Conservation (phyloP, 2,797 vertebrate species). For the Chrosomus eos region DNA sequence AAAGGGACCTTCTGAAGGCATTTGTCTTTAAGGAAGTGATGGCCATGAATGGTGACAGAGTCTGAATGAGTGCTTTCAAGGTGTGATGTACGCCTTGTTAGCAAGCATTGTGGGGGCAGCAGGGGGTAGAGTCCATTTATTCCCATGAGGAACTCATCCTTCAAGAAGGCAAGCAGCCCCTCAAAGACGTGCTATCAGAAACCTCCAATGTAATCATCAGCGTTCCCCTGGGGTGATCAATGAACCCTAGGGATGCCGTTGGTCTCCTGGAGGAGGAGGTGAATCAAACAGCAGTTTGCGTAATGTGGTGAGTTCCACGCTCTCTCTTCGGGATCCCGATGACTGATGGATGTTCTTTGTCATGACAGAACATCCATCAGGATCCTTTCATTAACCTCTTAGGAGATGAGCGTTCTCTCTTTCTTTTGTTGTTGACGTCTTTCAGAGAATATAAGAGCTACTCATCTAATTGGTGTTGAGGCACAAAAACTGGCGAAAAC, state of each 20-base stretch:
- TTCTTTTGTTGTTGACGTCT: conserved; percentile 51
- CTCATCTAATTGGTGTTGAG: conserved; percentile 63
- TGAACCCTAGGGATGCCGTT: conserved; percentile 58
- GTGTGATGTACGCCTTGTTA: conserved; percentile 82
- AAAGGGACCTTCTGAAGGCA: conserved; percentile 86
- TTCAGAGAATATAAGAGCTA: conserved; percentile 64
- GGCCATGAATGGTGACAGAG: conserved; percentile 85
- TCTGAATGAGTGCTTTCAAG: conserved; percentile 82
- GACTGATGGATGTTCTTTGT: conserved; percentile 74
- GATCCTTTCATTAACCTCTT: conserved; percentile 62
- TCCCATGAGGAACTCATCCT: conserved; percentile 57
- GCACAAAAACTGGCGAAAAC: conserved; percentile 54
- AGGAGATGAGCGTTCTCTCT: conserved; percentile 53
- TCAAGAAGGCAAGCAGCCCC: conserved; percentile 49
- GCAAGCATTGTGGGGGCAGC: conserved; percentile 77
- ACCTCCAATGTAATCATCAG: conserved; percentile 52
- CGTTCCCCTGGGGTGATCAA: conserved; percentile 61
- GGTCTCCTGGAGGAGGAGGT: conserved; percentile 65
- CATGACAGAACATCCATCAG: conserved; percentile 59
- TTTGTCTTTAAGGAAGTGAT: conserved; percentile 90
- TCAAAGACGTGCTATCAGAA: conserved; percentile 52
- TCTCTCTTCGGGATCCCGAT: conserved; percentile 61
- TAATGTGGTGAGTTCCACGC: conserved; percentile 67
- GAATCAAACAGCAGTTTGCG: conserved; percentile 75
- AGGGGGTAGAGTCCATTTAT: conserved; percentile 70